Evolutionary conservation across 2,113 vertebrate species (phyloP).

Genomic region (Mesembrinibis cayennensis): DNA sequence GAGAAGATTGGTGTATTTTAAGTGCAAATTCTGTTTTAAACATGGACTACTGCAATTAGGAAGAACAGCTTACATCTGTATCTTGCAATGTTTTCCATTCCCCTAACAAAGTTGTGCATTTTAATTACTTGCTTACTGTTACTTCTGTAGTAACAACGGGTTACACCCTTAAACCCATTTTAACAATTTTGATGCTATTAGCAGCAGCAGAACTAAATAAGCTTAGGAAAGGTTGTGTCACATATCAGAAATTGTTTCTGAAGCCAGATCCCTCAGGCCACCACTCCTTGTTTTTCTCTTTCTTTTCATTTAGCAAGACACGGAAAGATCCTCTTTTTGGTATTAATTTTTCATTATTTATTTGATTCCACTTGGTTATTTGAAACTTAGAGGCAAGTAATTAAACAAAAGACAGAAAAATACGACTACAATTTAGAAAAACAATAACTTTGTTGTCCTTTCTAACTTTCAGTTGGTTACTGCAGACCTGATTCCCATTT

Average conservation of each 20-base stretch:
- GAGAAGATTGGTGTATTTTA: background rate
- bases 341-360: background rate
- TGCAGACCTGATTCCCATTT: background rate
- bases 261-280: background rate
- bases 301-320: background rate
- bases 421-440: background rate
- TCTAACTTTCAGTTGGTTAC: background rate
- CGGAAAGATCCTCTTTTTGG: background rate
- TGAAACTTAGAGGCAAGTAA: background rate
- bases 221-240: background rate
- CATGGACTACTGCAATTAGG: background rate
- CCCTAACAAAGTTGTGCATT: background rate
- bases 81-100: background rate
- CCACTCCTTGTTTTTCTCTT: background rate
- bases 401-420: background rate
- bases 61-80: background rate
- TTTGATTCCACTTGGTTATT: background rate
- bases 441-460: background rate
- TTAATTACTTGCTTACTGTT: background rate
- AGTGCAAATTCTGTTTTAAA: conserved; percentile 1
- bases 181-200: background rate
- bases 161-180: background rate
- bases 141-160: background rate
- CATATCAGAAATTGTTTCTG: background rate
- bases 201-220: background rate